phyloP scores from a whole-genome alignment of 2,888 invertebrate genomes.

The Bimastos eiseni region DNA sequence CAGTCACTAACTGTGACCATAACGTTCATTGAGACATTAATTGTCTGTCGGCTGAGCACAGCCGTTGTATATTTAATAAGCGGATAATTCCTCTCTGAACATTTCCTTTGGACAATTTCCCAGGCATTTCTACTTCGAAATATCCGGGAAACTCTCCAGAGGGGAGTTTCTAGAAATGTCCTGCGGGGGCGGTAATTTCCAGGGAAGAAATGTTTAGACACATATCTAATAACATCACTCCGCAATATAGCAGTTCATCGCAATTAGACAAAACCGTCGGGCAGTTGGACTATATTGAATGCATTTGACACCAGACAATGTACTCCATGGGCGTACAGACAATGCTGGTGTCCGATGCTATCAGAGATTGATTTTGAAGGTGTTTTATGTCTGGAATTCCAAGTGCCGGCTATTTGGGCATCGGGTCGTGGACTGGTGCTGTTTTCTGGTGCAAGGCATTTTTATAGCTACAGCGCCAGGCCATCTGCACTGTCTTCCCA shows the following conservation, averaged over 20 bases:
- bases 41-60: background rate
- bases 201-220: no score
- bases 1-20: background rate
- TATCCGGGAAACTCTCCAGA: no score
- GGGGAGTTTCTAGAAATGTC: no score
- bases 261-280: background rate
- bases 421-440: background rate
- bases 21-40: background rate
- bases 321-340: background rate
- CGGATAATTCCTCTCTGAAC: no score
- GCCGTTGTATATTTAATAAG: background rate
- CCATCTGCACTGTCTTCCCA: background rate
- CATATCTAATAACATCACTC: background rate
- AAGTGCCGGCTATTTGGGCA: background rate
- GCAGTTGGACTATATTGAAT: background rate
- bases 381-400: background rate
- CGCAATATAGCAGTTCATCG: background rate
- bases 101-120: no score
- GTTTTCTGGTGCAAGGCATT: background rate
- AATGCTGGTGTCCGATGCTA: background rate
- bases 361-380: background rate
- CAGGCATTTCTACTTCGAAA: no score
- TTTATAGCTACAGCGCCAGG: background rate
- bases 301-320: background rate
- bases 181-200: no score